Conservation (phyloP, 2,113 vertebrate species). For the Hippocampus zosterae region DNA sequence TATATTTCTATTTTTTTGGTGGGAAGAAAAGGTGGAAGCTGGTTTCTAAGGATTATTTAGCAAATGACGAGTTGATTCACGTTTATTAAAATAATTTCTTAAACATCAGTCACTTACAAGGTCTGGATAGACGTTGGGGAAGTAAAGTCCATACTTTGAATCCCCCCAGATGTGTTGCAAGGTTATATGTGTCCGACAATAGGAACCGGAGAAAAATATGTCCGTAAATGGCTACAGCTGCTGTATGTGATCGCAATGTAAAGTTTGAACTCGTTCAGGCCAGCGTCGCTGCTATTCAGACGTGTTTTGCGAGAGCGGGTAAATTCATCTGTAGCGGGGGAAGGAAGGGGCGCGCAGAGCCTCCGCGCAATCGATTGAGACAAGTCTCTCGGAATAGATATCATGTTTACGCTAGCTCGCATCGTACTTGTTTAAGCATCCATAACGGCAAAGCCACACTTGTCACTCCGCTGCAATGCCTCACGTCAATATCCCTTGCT, state of each 20-base stretch:
- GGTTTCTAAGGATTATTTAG: too few species aligned
- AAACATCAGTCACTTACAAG: too few species aligned
- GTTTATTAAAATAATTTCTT: too few species aligned
- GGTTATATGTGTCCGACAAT: conserved; percentile 2
- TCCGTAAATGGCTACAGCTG: background rate
- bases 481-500: conserved; percentile 3
- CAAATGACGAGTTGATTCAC: too few species aligned
- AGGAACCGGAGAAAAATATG: background rate
- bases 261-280: conserved; percentile 20
- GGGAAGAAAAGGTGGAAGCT: too few species aligned
- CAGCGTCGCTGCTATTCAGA: background rate
- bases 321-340: conserved; percentile 17
- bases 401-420: conserved; percentile 44
- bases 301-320: conserved; percentile 18
- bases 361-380: conserved; percentile 34
- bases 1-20: too few species aligned
- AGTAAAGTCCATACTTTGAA: background rate
- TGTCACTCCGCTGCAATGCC: background rate
- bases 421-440: conserved; percentile 23
- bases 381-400: conserved; percentile 40
- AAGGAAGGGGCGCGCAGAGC: conserved; percentile 18
- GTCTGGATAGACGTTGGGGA: too few species aligned
- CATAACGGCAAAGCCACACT: background rate
- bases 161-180: background rate
- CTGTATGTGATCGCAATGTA: background rate